Conservation (phyloP, 2,113 vertebrate species). For the Montifringilla adamsi region DNA sequence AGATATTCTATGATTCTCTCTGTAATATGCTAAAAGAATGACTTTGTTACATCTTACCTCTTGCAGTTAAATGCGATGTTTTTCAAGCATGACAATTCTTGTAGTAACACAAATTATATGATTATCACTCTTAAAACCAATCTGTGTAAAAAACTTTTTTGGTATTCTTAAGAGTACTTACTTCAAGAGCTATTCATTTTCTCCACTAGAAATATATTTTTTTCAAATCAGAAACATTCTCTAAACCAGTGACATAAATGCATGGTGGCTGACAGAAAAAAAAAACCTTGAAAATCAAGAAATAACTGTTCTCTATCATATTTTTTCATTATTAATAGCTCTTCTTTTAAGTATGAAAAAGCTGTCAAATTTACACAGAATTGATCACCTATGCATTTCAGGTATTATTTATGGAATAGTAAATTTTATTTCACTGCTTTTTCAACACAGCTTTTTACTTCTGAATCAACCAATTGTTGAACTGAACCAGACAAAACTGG, state of each 20-base stretch:
- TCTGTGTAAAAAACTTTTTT: neutral
- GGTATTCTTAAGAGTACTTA: neutral
- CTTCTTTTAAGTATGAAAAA: neutral
- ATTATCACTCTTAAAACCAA: neutral
- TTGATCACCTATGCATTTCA: neutral
- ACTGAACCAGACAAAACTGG: neutral
- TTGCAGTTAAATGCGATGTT: neutral
- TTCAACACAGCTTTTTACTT: neutral
- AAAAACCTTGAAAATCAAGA: neutral
- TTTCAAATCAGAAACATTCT: neutral
- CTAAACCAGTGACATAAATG: neutral
- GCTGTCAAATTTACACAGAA: slow-evolving; percentile 14
- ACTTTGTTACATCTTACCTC: neutral
- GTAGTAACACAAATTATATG: neutral
- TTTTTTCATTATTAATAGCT: neutral
- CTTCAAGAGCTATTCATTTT: neutral
- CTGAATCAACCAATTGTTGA: neutral
- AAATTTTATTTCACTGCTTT: neutral
- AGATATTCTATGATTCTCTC: neutral
- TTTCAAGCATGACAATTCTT: neutral
- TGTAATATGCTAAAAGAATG: neutral
- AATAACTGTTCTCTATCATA: neutral
- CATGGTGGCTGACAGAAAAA: neutral
- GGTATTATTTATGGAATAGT: neutral
- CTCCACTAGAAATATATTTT: neutral